phyloP scores from a whole-genome alignment of 2,113 vertebrate genomes.

The Elephantulus edwardii region DNA sequence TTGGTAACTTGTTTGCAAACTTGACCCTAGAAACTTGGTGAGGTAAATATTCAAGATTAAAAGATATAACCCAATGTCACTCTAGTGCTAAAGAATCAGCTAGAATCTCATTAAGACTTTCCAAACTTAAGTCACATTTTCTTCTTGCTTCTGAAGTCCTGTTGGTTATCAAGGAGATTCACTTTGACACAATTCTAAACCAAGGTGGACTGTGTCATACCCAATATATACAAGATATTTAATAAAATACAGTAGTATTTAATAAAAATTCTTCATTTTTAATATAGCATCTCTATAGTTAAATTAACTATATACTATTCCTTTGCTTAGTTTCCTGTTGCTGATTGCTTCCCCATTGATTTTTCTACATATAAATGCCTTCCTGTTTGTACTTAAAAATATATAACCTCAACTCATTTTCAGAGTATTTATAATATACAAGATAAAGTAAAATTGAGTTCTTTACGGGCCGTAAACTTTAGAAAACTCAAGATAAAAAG shows the following conservation, averaged over 20 bases:
- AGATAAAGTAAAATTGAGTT: background rate
- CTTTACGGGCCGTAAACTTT: slow-evolving; percentile 13
- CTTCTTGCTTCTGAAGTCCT: background rate
- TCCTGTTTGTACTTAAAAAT: background rate
- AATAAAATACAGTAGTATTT: slow-evolving; percentile 9
- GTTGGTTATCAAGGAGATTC: background rate
- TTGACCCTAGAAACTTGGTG: background rate
- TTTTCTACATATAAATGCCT: background rate
- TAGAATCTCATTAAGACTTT: background rate
- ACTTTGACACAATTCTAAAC: background rate
- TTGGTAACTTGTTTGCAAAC: background rate
- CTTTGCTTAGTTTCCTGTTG: background rate
- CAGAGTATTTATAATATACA: background rate
- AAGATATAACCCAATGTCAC: background rate
- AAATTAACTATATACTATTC: slow-evolving; percentile 29
- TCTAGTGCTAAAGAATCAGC: background rate
- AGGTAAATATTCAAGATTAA: slow-evolving; percentile 26
- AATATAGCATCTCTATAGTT: slow-evolving; percentile 1
- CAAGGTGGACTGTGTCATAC: background rate
- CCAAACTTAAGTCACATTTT: background rate
- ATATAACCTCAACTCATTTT: slow-evolving; percentile 19
- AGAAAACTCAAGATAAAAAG: slow-evolving; percentile 32
- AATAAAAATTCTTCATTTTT: background rate
- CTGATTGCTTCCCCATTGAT: background rate
- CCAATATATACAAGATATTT: background rate